Evolutionary conservation across 2,797 vertebrate genomes (phyloP).

Genomic region (Schizothorax lantsangensis): DNA sequence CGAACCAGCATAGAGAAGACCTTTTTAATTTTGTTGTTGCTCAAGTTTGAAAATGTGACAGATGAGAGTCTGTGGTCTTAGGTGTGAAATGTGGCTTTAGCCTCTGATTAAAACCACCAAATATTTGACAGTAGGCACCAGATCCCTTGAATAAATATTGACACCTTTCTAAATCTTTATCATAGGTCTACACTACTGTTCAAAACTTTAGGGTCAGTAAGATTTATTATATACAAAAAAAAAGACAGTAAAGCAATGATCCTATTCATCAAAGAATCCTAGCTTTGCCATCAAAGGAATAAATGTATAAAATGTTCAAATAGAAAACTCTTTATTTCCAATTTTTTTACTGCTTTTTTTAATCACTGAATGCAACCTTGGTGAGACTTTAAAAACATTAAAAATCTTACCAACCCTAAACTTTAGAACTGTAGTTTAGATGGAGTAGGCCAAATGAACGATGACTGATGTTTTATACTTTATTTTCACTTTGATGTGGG

Average conservation of each 20-base stretch:
- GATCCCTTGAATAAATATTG: not conserved
- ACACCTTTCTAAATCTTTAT: not conserved
- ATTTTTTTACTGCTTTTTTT: not conserved
- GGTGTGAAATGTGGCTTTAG: not conserved
- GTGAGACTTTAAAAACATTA: too few species aligned
- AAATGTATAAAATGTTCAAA: not conserved
- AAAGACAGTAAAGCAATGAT: too few species aligned
- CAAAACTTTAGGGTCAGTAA: not conserved
- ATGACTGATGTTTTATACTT: not conserved
- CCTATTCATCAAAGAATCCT: not conserved
- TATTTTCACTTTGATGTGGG: not conserved
- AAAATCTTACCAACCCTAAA: not conserved
- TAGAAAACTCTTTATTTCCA: too few species aligned
- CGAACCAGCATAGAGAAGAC: not conserved
- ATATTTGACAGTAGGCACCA: not conserved
- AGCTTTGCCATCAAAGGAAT: not conserved
- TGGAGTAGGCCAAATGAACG: not conserved
- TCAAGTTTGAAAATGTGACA: not conserved
- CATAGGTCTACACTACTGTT: not conserved
- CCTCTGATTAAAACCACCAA: not conserved
- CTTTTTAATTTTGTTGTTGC: not conserved
- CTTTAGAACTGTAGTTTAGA: not conserved
- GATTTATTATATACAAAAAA: too few species aligned
- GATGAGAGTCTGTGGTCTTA: not conserved
- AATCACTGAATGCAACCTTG: not conserved